Percentiles rank a stretch among this genome's conserved stretches.
Conservation (phyloP, 1,140 invertebrate species). For the Papilio dardanus region DNA sequence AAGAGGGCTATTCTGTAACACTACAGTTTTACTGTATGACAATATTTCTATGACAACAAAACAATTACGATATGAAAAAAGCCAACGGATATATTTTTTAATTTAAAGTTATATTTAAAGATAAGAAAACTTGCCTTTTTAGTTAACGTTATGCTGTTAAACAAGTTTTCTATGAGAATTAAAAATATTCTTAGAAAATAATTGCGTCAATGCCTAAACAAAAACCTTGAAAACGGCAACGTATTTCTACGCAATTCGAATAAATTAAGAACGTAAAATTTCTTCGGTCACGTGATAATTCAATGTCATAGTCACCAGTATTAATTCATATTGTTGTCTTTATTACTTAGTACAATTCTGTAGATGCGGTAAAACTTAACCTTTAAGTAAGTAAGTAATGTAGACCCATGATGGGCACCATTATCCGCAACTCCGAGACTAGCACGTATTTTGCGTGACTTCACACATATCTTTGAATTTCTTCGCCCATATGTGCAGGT, state of each 20-base stretch:
- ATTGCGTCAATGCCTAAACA: too few relatives aligned
- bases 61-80: neutral
- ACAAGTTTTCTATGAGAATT: neutral
- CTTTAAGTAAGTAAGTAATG: too few relatives aligned
- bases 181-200: neutral
- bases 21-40: neutral
- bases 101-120: neutral
- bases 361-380: too few relatives aligned
- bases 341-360: too few relatives aligned
- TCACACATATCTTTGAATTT: too few relatives aligned
- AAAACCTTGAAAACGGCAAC: neutral
- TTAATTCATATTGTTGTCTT: too few relatives aligned
- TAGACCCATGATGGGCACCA: too few relatives aligned
- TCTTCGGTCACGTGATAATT: neutral
- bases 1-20: neutral
- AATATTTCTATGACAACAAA: neutral
- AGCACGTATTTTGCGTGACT: too few relatives aligned
- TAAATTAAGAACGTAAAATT: neutral
- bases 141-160: neutral
- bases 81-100: neutral
- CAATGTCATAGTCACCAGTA: conserved; percentile 13
- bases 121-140: neutral
- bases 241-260: neutral
- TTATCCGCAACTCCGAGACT: too few relatives aligned
- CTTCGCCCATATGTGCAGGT: too few relatives aligned